Base-by-base conservation (phyloP, 2,888 invertebrate genomes). In the Oxytorus armatus region DNA sequence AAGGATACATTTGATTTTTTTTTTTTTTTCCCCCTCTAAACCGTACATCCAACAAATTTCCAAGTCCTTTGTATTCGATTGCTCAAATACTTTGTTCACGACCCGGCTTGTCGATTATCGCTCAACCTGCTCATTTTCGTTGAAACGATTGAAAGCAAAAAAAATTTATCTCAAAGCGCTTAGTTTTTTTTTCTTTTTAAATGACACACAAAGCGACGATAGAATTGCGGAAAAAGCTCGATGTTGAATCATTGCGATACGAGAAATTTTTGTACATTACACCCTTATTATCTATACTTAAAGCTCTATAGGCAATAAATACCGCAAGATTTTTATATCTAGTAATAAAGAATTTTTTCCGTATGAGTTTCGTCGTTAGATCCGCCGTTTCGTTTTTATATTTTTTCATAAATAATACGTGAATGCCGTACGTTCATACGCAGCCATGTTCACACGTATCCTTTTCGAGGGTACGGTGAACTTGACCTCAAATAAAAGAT, bases 291-390 rank as follows among this genome's bases (percentile, higher is more conserved):
- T 72, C 57, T 51, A 73, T 81, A 69, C 80, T 83, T 86, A 84
- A 80, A 83, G 61, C 55, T 81, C 85, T 83, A 72, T 36, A 84
- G 39, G 81, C 85, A 86, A 86, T 84, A 86, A 85, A 86, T 86
- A 84, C n/a, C n/a, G 61, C 57, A 79, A 59, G 77, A 82, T 83
- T 79, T 77, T 79, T 85, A 83, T 61, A 79, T 79, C 76, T 25
- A 57, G 66, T 70, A 61, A 72, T 49, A 68, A 73, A 81, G 72
- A 65, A 66, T 73, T 77, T 73, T 51, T 69, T 66, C 16, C 59
- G 69, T 42, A 73, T 80, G 77, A 78, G 74, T 78, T 74, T 74
- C 21, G 44, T 70, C 59, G 65, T 70, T 65, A 47, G 81, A 75
- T 72, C 65, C 74, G 57, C 70, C 47, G 5, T 76, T 73, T 57